Conservation (phyloP, 2,888 invertebrate genomes). For the Beris morrisii region DNA sequence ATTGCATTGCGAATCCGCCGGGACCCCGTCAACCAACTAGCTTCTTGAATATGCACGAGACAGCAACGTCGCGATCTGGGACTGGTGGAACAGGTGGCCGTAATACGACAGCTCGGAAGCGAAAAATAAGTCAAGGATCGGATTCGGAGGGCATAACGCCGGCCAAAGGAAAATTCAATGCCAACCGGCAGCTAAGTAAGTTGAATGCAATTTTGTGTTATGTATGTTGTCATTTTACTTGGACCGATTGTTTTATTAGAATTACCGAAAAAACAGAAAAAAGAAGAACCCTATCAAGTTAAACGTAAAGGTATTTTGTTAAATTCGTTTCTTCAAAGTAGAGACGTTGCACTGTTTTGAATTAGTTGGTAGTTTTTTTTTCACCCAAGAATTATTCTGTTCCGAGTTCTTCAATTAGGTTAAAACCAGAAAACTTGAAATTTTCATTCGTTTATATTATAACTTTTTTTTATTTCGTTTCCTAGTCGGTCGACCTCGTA, state of each 20-base stretch:
- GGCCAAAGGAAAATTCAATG: constrained; percentile 21
- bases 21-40: constrained; percentile 46
- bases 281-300: constrained; percentile 51
- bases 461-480: constrained; percentile 25
- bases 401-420: not conserved
- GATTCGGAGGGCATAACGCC: constrained; percentile 31
- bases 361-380: not conserved
- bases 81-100: constrained; percentile 58
- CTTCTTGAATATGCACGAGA: not conserved
- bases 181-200: constrained; percentile 27
- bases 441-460: constrained; percentile 40
- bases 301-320: constrained; percentile 52
- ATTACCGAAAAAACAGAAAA: constrained; percentile 43
- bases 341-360: not conserved
- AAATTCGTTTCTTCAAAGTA: constrained; percentile 33
- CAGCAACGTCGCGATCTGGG: not conserved
- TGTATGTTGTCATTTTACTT: not conserved
- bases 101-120: constrained; percentile 43
- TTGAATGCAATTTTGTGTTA: not conserved
- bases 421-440: constrained; percentile 4
- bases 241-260: constrained; percentile 1
- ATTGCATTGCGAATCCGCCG: constrained; percentile 63
- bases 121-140: constrained; percentile 36
- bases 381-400: not conserved
- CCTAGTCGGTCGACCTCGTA: constrained; percentile 60